A percentile compares a stretch with the other conserved stretches of the same genome.
Evolutionary conservation across 2,113 vertebrate genomes (phyloP).

Genomic region (Cryptomyrus ogoouensis): DNA sequence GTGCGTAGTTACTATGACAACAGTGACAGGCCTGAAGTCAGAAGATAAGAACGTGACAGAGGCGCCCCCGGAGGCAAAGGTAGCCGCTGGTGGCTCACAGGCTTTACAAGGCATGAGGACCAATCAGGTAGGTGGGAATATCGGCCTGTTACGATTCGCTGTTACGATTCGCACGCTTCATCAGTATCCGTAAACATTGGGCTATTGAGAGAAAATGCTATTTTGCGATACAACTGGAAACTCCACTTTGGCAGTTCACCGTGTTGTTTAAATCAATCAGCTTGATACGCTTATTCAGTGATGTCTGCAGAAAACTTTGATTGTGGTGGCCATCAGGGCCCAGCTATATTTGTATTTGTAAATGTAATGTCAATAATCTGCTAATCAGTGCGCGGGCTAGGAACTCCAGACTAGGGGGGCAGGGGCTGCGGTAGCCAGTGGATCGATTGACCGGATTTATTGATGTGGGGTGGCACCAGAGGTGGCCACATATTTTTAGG

Average conservation of each 20-base stretch:
- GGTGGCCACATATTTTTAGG: neutral
- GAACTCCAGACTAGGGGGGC: neutral
- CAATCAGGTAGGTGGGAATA: slow-evolving; percentile 5
- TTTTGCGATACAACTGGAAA: neutral
- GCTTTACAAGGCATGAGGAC: slow-evolving; percentile 8
- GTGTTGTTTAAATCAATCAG: neutral
- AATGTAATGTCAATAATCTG: neutral
- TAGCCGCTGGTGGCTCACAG: neutral
- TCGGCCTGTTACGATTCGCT: neutral
- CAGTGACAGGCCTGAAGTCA: slow-evolving; percentile 10
- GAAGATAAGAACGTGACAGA: slow-evolving; percentile 10
- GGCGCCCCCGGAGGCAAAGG: neutral
- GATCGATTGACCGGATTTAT: neutral
- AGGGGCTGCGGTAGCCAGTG: neutral
- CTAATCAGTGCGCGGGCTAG: neutral
- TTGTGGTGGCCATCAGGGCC: neutral
- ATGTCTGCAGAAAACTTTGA: neutral
- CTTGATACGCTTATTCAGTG: neutral
- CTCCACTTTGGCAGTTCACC: neutral
- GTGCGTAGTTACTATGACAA: slow-evolving; percentile 16
- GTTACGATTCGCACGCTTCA: neutral
- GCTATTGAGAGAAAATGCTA: neutral
- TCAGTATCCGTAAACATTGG: neutral
- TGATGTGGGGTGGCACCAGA: neutral
- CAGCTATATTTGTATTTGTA: neutral